Evolutionary conservation across 2,113 vertebrate genomes (phyloP), one percentile per base, ranked within the genome.

Genomic region (Zosterops borbonicus): DNA sequence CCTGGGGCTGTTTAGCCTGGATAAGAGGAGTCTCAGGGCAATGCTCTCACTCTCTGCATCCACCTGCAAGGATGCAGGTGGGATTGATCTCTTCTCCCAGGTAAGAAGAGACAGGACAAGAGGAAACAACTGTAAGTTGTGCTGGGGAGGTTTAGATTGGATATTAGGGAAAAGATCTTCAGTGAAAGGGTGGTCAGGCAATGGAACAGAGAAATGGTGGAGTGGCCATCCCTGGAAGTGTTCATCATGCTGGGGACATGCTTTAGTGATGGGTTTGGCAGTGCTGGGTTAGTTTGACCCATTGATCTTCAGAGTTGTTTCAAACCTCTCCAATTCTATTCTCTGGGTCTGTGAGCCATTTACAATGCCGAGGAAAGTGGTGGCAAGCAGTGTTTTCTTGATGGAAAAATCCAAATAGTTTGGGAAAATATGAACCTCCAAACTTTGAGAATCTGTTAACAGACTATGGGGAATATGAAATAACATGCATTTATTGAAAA

Each of bases 381-480:
- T 33, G 59, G 75, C 35, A 80, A 92, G 27, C 19, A 53, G 33
- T 29, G 27, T 35, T 88, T 71, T 68, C 44, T 68, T 41, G 49
- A 73, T 58, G 60, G 77, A 84, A 68, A 91, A 95, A 64, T 37
- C 28, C 52, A 93, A 89, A 83, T 21, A 78, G 24, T 24, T 53
- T 87, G 56, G 49, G 82, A 75, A 95, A 96, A 83, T 50, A 50
- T 0, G 0, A 23, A 62, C 63, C 53, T 88, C 47, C 60, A 88
- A 77, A 74, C 31, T 37, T 64, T 56, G 58, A 94, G 58, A 90
- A 84, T 81, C 64, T 94, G 42, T 81, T 93, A 92, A 81, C 50
- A 50, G 68, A 19, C 83, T 70, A 15, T 15, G 4, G 69, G 86
- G 88, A 95, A 67, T 94, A 95, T 78, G 47, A 86, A 94, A 90